Evolutionary conservation across 1,140 invertebrate genomes (phyloP).

Genomic region (Zaprionus kolodkinae): DNA sequence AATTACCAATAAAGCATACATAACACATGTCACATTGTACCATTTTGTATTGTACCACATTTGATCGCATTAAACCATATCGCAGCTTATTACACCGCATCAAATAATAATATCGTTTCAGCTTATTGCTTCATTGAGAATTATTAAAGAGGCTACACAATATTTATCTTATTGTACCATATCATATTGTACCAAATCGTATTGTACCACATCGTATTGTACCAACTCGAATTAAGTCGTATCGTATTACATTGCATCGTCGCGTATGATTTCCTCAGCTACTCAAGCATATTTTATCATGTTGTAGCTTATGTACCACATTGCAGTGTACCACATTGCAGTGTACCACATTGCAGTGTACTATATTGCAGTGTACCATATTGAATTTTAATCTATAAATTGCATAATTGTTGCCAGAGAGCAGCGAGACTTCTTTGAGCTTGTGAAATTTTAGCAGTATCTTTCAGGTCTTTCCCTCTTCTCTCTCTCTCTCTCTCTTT

Average conservation of each 20-base stretch:
- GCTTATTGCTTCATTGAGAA: conserved; percentile 19
- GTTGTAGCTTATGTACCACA: background rate
- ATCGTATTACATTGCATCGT: background rate
- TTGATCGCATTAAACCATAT: background rate
- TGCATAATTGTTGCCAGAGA: conserved; percentile 41
- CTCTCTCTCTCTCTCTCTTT: conserved; percentile 16
- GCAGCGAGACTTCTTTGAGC: conserved; percentile 20
- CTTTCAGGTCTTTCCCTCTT: conserved; percentile 2
- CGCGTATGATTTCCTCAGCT: background rate
- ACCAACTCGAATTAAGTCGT: background rate
- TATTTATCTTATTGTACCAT: background rate
- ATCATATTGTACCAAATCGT: background rate
- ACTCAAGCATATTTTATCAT: background rate
- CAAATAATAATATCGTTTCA: background rate
- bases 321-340: background rate
- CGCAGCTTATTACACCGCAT: background rate
- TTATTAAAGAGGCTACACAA: background rate
- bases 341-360: background rate
- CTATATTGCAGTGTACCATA: background rate
- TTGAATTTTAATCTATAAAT: conserved; percentile 35
- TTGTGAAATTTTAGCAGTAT: conserved; percentile 47
- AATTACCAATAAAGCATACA: background rate
- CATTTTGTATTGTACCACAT: background rate
- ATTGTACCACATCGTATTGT: background rate
- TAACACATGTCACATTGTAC: background rate